Base-by-base conservation (phyloP, 2,797 vertebrate species). In the Gallinago nigripennis region DNA sequence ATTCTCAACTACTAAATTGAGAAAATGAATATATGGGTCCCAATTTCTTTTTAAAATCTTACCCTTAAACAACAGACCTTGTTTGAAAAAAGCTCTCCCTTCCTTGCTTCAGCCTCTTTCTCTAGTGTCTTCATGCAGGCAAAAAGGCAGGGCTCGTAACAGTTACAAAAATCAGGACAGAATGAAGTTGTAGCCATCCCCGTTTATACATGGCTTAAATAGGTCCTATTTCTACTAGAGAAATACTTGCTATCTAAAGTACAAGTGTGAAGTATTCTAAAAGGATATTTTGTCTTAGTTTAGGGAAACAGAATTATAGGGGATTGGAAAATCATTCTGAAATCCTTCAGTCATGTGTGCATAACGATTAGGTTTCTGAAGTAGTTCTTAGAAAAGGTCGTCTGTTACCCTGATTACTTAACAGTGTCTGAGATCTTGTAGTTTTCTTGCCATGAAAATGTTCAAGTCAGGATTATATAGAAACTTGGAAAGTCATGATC, bases 401-500 rank as follows among this genome's bases (percentile, higher is more conserved):
- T 87, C 65, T 86, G 53, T 78, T 91, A 78, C 73, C 69, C 46
- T 50, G 60, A 93, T 94, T 90, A 79, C 69, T 91, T 90, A 96
- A 82, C 63, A 54, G 23, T 5, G 31, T 91, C 91, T 94, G 94
- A 54, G 82, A 91, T 95, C 82, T 51, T 41, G n/a, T 64, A 80
- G 71, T 58, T 85, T 56, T 51, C 88, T 54, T n/a, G 46, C 82
- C 69, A 41, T 45, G 50, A 63, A 91, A 83, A 79, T 51, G 63
- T 84, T 94, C 80, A 39, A 86, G 77, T 78, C 57, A 86, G 83
- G 88, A 92, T 94, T 93, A 90, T 81, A 80, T 3, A 96, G 89
- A 82, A 95, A 90, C 93, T 96, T 91, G 70, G 86, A 94, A 96
- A 96, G 96, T 95, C 96, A 95, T 96, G 92, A 90, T 97, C 94